phyloP scores from a whole-genome alignment of 64 coral and sea anemone genomes.

The Cladopsammia gracilis region DNA sequence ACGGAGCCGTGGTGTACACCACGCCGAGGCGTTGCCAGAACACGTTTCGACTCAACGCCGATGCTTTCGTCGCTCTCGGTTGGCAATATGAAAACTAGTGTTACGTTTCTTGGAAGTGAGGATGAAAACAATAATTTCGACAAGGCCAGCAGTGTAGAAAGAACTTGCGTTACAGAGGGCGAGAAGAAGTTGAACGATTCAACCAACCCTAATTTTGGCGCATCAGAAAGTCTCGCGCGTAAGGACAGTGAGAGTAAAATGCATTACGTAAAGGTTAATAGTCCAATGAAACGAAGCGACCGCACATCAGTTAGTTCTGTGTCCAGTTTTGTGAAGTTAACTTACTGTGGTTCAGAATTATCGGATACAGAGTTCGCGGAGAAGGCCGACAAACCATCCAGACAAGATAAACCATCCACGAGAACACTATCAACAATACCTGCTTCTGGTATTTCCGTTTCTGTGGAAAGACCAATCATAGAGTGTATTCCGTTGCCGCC shows the following conservation, averaged over 20 bases:
- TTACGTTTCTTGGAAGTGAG: conserved; percentile 88
- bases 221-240: not conserved
- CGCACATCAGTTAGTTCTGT: not conserved
- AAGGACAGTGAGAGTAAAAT: not conserved
- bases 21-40: not conserved
- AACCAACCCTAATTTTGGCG: not conserved
- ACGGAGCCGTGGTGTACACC: conserved; percentile 83
- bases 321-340: conserved; percentile 82
- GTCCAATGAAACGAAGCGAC: not conserved
- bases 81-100: conserved; percentile 46
- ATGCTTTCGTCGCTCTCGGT: conserved; percentile 56
- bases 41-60: conserved; percentile 43
- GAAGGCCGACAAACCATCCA: conserved; percentile 35
- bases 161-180: conserved; percentile 2
- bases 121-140: conserved; percentile 49
- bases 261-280: not conserved
- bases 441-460: conserved; percentile 13
- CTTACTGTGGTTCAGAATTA: conserved; percentile 85
- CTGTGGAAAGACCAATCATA: conserved; percentile 60
- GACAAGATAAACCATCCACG: conserved; percentile 20
- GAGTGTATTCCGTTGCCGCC: conserved; percentile 59
- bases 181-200: not conserved
- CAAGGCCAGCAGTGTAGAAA: not conserved
- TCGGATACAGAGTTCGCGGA: conserved; percentile 67
- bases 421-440: conserved; percentile 49